phyloP scores from a whole-genome alignment of 2,888 invertebrate genomes.

The Chloromyia formosa region DNA sequence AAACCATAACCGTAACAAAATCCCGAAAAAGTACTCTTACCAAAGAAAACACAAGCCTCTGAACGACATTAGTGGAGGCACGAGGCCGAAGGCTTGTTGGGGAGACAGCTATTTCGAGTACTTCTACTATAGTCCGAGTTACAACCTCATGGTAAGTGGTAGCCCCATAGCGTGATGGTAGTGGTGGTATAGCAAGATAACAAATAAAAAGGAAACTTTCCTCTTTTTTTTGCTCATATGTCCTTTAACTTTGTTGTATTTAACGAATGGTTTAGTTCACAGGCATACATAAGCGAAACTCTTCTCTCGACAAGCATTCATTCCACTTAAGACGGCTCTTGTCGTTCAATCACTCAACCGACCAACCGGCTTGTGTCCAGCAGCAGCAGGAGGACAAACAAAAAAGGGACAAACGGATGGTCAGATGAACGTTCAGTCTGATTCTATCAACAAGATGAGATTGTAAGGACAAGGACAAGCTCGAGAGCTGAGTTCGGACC shows the following conservation, averaged over 20 bases:
- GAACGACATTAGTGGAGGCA: slow-evolving; percentile 9
- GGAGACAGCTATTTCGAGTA: not conserved
- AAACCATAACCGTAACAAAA: slow-evolving; percentile 34
- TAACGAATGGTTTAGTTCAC: slow-evolving; percentile 41
- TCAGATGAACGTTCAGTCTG: slow-evolving; percentile 10
- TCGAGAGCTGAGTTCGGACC: too few relatives aligned
- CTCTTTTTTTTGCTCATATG: slow-evolving; percentile 17
- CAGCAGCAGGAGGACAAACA: not conserved
- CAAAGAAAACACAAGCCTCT: not conserved
- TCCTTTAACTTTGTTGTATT: slow-evolving; percentile 38
- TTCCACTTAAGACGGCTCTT: slow-evolving; percentile 48
- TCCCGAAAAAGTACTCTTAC: slow-evolving; percentile 27
- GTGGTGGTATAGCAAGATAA: not conserved
- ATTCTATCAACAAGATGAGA: not conserved
- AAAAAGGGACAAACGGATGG: not conserved
- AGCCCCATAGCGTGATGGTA: not conserved
- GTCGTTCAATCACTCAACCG: slow-evolving; percentile 45
- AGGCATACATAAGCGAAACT: not conserved
- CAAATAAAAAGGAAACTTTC: slow-evolving; percentile 33
- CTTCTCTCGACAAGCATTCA: slow-evolving; percentile 40
- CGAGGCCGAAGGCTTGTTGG: not conserved
- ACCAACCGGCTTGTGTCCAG: slow-evolving; percentile 6
- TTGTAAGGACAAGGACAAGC: not conserved
- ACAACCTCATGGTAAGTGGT: not conserved
- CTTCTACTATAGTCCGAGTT: too few relatives aligned